Percentiles rank a stretch among this genome's conserved stretches.
These are phyloP conservation scores for Mythimna loreyi DNA, from an alignment of 2,888 invertebrate genomes.

Conservation along the genomic window DNA sequence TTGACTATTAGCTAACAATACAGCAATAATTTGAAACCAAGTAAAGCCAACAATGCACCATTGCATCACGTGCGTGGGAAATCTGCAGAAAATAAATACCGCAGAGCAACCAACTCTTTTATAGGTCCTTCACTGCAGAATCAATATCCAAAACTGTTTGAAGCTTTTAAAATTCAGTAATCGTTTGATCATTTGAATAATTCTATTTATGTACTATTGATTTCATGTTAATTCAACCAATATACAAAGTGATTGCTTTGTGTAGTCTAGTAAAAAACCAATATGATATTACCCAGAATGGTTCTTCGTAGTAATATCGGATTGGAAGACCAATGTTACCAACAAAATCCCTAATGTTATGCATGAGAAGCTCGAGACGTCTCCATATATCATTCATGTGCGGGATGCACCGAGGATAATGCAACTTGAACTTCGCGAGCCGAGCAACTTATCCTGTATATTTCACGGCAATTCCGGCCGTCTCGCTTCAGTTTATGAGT, in stretches of 20 bases:
- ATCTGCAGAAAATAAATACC: constrained; percentile 35
- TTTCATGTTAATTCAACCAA: constrained; percentile 6
- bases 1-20: constrained; percentile 31
- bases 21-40: constrained; percentile 32
- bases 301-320: constrained; percentile 20
- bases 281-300: constrained; percentile 19
- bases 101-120: constrained; percentile 16
- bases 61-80: constrained; percentile 56
- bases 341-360: constrained; percentile 56
- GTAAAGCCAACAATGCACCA: constrained; percentile 40
- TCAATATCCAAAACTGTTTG: constrained; percentile 30
- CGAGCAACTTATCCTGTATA: constrained; percentile 45
- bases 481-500: constrained; percentile 41
- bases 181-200: constrained; percentile 11
- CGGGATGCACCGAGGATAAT: constrained; percentile 60
- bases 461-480: constrained; percentile 43
- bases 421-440: constrained; percentile 47
- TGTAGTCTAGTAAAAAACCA: constrained; percentile 8
- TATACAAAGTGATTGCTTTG: constrained; percentile 21
- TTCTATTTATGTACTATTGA: constrained; percentile 8
- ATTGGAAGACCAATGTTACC: constrained; percentile 48
- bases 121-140: constrained; percentile 35
- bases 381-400: constrained; percentile 63
- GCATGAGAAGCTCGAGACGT: constrained; percentile 56
- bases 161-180: constrained; percentile 24